Conservation (phyloP, 2,113 vertebrate genomes). For the Anoplopoma fimbria region DNA sequence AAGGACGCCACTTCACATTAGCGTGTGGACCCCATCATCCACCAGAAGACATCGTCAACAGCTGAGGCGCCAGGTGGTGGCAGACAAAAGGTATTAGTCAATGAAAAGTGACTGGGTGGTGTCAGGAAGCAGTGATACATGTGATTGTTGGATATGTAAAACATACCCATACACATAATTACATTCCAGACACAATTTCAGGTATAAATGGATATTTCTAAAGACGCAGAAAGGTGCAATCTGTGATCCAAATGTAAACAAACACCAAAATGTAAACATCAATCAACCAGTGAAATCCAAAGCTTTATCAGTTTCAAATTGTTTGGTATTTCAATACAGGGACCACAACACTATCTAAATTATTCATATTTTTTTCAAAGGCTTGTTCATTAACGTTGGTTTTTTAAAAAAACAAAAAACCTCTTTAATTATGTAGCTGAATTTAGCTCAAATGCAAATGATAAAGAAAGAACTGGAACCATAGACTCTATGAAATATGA, state of each 20-base stretch:
- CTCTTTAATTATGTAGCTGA: no score
- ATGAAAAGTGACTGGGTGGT: constrained; percentile 22
- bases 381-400: not conserved
- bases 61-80: constrained; percentile 63
- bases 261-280: not conserved
- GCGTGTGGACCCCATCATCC: constrained; percentile 35
- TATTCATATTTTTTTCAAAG: not conserved
- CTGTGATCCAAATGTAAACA: not conserved
- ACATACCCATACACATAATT: not conserved
- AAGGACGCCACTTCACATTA: constrained; percentile 65
- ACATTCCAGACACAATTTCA: not conserved
- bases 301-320: not conserved
- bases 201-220: not conserved
- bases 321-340: not conserved
- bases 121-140: not conserved
- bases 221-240: not conserved
- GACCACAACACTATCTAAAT: not conserved
- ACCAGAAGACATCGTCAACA: constrained; percentile 41
- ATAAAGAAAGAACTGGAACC: no score
- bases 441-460: no score
- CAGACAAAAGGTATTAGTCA: constrained; percentile 42
- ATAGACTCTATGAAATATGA: no score
- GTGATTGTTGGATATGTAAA: constrained; percentile 11
- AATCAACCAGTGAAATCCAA: not conserved
- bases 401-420: no score